Evolutionary conservation across 1,140 invertebrate genomes (phyloP).

Genomic region (Arctopsyche grandis): DNA sequence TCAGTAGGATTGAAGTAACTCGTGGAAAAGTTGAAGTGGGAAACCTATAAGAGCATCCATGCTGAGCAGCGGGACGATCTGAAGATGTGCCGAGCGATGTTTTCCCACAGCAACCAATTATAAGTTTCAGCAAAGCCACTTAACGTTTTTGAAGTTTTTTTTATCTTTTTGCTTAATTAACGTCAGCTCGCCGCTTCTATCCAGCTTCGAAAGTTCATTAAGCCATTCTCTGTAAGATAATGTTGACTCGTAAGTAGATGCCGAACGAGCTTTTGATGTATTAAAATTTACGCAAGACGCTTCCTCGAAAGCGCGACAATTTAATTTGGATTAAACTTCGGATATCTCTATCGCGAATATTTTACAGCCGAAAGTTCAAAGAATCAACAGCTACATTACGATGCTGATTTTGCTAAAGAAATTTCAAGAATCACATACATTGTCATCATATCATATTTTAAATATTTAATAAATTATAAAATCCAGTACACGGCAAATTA

Average conservation of each 20-base stretch:
- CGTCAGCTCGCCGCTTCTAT: conserved; percentile 8
- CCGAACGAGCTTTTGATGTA: conserved; percentile 14
- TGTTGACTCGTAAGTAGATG: conserved; percentile 18
- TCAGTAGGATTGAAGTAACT: too few relatives aligned
- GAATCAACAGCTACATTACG: too few relatives aligned
- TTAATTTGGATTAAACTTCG: conserved; percentile 25
- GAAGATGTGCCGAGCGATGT: not conserved
- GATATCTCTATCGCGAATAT: not conserved
- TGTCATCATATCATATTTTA: too few relatives aligned
- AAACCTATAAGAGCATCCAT: not conserved
- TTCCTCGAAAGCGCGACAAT: not conserved
- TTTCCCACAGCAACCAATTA: conserved; percentile 33
- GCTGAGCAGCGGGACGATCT: not conserved
- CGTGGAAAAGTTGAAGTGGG: not conserved
- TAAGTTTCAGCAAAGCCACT: conserved; percentile 36
- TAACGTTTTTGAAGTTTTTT: conserved; percentile 14
- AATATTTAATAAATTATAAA: too few relatives aligned
- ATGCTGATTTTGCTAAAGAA: not conserved
- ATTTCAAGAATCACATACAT: too few relatives aligned
- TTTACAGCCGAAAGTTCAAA: not conserved
- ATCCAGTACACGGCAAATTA: too few relatives aligned
- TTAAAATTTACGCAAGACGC: conserved; percentile 11
- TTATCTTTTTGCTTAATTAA: conserved; percentile 36
- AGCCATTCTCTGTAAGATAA: conserved; percentile 13
- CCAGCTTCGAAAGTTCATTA: conserved; percentile 19